These are phyloP conservation scores for Mycalesis mineus DNA, from an alignment of 2,888 invertebrate genomes.

Conservation along the genomic window DNA sequence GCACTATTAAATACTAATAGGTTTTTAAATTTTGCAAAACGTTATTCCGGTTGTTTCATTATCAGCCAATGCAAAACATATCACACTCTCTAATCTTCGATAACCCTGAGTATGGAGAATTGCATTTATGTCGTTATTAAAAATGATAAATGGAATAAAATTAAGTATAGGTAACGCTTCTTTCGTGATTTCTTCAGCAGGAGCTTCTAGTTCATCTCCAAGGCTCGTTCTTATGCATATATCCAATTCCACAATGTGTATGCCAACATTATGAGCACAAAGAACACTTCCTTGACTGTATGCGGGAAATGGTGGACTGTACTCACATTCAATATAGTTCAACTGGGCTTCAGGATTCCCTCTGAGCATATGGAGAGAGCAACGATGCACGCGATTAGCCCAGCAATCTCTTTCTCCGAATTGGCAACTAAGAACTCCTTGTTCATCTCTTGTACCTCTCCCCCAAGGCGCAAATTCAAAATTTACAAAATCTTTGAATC, in stretches of 20 bases:
- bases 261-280: constrained; percentile 51
- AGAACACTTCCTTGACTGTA: constrained; percentile 43
- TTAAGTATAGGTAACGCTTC: constrained; percentile 43
- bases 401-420: constrained; percentile 56
- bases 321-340: constrained; percentile 64
- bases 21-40: constrained; percentile 33
- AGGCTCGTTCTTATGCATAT: background rate
- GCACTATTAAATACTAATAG: too few relatives aligned
- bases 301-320: constrained; percentile 42
- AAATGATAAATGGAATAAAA: constrained; percentile 56
- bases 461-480: constrained; percentile 70
- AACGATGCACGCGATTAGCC: constrained; percentile 65
- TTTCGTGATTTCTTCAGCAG: constrained; percentile 43
- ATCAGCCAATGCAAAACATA: constrained; percentile 56
- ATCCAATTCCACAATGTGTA: constrained; percentile 37
- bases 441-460: constrained; percentile 41
- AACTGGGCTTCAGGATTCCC: constrained; percentile 52
- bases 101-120: constrained; percentile 38
- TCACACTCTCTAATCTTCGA: constrained; percentile 39
- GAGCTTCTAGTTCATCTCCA: constrained; percentile 40
- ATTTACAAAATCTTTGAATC: constrained; percentile 52
- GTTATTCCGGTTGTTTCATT: constrained; percentile 47
- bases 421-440: constrained; percentile 50
- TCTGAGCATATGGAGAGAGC: constrained; percentile 49
- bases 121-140: constrained; percentile 44